Base-by-base conservation (phyloP, 2,113 vertebrate genomes). In the Blennius ocellaris region DNA sequence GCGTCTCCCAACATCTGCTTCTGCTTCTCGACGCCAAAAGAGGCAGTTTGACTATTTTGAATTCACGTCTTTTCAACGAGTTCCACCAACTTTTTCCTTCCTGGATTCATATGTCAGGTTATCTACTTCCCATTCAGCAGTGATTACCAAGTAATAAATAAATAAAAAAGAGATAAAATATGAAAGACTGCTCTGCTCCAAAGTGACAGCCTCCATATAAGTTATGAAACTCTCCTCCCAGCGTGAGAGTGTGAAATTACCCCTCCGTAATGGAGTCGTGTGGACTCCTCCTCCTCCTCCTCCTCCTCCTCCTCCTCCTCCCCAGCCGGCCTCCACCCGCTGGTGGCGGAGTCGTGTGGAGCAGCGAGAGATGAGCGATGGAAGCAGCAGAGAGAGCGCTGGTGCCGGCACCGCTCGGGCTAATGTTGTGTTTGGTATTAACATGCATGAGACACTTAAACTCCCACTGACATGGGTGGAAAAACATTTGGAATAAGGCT, bases 341-440 rank as follows among this genome's bases (percentile, higher is more conserved):
- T 47, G 81, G 74, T 83, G 71, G 84, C 17, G 81, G 82, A 91
- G 87, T 89, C 80, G 73, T 86, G 83, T 57, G 76, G 85, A 49
- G 76, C 60, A 67, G 52, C 53, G 76, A 84, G 87, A 87, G 89
- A 90, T 90, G 88, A 92, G 81, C 85, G 88, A 93, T 93, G 90
- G 91, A 90, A 86, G 85, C 84, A 85, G 80, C 68, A 21, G 80
- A 84, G 86, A 86, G 87, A 56, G 85, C 80, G 68, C 67, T 65
- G 86, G 83, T 85, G 21, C 40, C 70, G 69, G 85, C 88, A 85
- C 77, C 51, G 41, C 66, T 69, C 36, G 0, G 7, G 84, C 80
- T 93, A 92, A 94, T 93, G 92, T 91, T 91, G 86, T 91, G 89
- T 93, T 90, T 91, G 85, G 85, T 92, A 93, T 93, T 94, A 93